Evolutionary conservation across 1,140 invertebrate genomes (phyloP).

Genomic region (Anthonomus grandis): DNA sequence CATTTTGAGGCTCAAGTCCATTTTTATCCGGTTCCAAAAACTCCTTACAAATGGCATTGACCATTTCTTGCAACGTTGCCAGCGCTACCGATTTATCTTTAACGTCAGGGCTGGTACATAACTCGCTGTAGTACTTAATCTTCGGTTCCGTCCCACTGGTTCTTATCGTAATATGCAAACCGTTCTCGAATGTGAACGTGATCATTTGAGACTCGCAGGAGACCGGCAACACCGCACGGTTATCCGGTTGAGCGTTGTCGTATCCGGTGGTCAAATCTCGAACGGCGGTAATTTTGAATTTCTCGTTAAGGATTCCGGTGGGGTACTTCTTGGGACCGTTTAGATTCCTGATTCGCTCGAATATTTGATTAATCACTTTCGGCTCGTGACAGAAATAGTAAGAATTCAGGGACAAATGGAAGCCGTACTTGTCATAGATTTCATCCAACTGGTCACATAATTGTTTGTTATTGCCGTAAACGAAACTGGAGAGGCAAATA

Average conservation of each 20-base stretch:
- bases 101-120: conserved; percentile 67
- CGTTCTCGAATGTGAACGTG: conserved; percentile 90
- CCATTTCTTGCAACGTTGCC: conserved; percentile 68
- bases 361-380: conserved; percentile 70
- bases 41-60: conserved; percentile 72
- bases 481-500: conserved; percentile 69
- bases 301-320: conserved; percentile 61
- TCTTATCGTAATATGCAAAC: conserved; percentile 81
- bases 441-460: conserved; percentile 73
- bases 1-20: conserved; percentile 27
- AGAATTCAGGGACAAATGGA: conserved; percentile 80
- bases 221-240: conserved; percentile 72
- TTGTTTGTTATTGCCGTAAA: conserved; percentile 64
- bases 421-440: conserved; percentile 83
- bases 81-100: conserved; percentile 62
- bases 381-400: conserved; percentile 86
- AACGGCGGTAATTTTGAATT: conserved; percentile 70
- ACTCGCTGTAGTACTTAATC: conserved; percentile 95
- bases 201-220: conserved; percentile 80
- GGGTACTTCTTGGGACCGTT: conserved; percentile 75
- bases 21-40: conserved; percentile 78
- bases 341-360: conserved; percentile 78
- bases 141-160: conserved; percentile 99
- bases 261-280: conserved; percentile 89
- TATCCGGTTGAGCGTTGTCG: conserved; percentile 71